Conservation (phyloP, 2,797 vertebrate species). For the Sylvia borin region DNA sequence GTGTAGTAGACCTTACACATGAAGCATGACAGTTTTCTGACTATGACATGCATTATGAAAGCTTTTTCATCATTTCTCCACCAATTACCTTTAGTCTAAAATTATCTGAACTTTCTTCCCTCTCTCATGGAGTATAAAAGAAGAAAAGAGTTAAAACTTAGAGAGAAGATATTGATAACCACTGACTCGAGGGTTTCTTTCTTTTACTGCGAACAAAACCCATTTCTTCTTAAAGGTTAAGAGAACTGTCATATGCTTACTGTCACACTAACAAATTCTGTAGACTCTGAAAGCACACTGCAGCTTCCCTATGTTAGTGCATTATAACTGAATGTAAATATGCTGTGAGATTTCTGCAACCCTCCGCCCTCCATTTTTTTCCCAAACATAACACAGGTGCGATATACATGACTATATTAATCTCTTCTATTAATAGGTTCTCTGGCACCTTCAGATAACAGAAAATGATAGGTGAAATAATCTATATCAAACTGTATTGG, state of each 20-base stretch:
- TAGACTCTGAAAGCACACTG: constrained; percentile 20
- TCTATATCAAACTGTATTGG: not conserved
- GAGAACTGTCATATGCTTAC: constrained; percentile 27
- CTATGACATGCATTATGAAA: not conserved
- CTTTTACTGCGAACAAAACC: constrained; percentile 18
- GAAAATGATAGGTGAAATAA: not conserved
- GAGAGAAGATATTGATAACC: not conserved
- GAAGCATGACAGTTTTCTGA: not conserved
- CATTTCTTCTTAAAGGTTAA: constrained; percentile 32
- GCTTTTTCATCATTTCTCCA: not conserved
- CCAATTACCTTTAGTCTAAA: not conserved
- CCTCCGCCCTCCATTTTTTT: not conserved
- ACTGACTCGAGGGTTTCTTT: not conserved
- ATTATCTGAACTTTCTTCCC: not conserved
- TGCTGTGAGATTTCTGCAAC: not conserved
- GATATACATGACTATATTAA: not conserved
- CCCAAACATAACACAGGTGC: not conserved
- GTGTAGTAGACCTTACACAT: not conserved
- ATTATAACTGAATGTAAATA: not conserved
- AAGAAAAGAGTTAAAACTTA: not conserved
- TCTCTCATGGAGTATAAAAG: not conserved
- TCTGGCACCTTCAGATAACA: not conserved
- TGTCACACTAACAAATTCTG: constrained; percentile 5
- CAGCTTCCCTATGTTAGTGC: not conserved
- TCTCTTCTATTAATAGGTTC: not conserved